A percentile compares a stretch with the other conserved stretches of the same genome.
Evolutionary conservation across 2,888 invertebrate genomes (phyloP).

Genomic region (Ypsolopha scabrella): DNA sequence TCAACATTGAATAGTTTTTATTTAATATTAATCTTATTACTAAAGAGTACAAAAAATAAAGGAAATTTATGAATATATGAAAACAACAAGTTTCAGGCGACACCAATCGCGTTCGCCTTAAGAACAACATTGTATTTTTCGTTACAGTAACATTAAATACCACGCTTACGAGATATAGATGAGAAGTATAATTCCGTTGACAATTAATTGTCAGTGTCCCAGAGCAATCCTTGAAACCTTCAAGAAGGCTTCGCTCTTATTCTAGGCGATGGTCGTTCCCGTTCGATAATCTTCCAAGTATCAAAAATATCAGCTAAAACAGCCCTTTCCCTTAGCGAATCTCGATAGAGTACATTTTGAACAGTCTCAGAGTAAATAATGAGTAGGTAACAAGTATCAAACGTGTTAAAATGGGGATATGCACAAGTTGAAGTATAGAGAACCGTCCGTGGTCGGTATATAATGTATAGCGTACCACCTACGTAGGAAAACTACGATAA

Average conservation of each 20-base stretch:
- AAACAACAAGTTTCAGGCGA: slow-evolving; percentile 68
- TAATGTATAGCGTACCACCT: slow-evolving; percentile 39
- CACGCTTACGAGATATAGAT: slow-evolving; percentile 50
- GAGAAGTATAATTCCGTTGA: slow-evolving; percentile 31
- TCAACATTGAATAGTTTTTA: slow-evolving; percentile 69
- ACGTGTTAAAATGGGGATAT: slow-evolving; percentile 58
- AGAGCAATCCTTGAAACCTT: no score
- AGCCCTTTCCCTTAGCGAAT: slow-evolving; percentile 68
- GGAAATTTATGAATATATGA: slow-evolving; percentile 70
- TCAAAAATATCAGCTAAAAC: slow-evolving; percentile 69
- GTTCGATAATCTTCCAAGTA: slow-evolving; percentile 66
- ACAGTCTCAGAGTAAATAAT: slow-evolving; percentile 70
- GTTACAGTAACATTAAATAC: slow-evolving; percentile 63
- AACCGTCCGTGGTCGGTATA: slow-evolving; percentile 32
- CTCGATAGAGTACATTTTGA: slow-evolving; percentile 63
- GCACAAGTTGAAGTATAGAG: slow-evolving; percentile 55
- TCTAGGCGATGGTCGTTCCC: slow-evolving; percentile 50
- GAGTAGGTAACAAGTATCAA: slow-evolving; percentile 65
- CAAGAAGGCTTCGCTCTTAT: no score
- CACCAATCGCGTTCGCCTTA: slow-evolving; percentile 58
- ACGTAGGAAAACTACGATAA: slow-evolving; percentile 45
- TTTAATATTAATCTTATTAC: slow-evolving; percentile 66
- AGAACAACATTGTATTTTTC: slow-evolving; percentile 64
- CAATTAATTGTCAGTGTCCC: slow-evolving; percentile 1
- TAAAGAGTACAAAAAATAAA: slow-evolving; percentile 72